Evolutionary conservation across 2,888 invertebrate species (phyloP).

Genomic region (Pammene aurita): DNA sequence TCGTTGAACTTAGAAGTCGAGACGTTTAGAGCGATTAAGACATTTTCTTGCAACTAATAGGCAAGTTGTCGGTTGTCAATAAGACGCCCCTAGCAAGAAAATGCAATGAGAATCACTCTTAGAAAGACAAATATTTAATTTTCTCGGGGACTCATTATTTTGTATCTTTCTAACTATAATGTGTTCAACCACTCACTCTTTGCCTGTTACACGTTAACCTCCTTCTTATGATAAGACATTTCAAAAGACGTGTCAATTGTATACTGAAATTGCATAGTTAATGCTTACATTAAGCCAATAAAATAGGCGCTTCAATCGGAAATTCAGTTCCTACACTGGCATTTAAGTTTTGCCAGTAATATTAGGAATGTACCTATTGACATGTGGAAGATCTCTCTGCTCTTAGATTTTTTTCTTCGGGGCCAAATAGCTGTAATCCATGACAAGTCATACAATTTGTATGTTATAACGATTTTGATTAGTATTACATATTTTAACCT

Average conservation of each 20-base stretch:
- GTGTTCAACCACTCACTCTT: not conserved
- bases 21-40: not conserved
- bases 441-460: slow-evolving; percentile 72
- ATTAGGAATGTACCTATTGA: slow-evolving; percentile 45
- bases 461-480: slow-evolving; percentile 32
- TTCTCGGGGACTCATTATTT: not conserved
- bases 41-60: not conserved
- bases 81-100: not conserved
- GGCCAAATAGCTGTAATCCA: slow-evolving; percentile 81
- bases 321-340: slow-evolving; percentile 59
- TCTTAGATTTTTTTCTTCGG: slow-evolving; percentile 74
- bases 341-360: slow-evolving; percentile 55
- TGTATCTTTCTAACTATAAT: not conserved
- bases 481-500: slow-evolving; percentile 33
- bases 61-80: slow-evolving; percentile 1
- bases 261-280: slow-evolving; percentile 24
- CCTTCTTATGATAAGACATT: slow-evolving; percentile 5
- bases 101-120: not conserved
- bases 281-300: slow-evolving; percentile 32
- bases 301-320: slow-evolving; percentile 38
- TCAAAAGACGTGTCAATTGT: slow-evolving; percentile 22
- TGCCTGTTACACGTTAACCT: not conserved
- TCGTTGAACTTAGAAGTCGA: too few species aligned
- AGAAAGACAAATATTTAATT: not conserved
- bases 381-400: slow-evolving; percentile 65